Base-by-base conservation (phyloP, 2,113 vertebrate species). In the Lampris megalopsis region DNA sequence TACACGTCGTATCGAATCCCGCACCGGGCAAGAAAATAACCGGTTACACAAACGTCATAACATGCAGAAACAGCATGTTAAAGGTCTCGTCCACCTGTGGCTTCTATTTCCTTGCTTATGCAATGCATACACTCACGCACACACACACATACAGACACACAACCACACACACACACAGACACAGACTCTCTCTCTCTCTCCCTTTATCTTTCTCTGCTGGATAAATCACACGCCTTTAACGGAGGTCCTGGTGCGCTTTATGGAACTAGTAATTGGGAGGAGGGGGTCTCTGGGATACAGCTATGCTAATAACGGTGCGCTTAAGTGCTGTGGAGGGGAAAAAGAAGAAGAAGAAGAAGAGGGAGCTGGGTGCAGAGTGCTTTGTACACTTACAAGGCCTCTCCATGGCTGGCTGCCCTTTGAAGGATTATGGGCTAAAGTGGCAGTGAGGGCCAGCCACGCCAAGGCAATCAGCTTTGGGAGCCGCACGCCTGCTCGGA, bases 371-470 rank as follows among this genome's bases (percentile, higher is more conserved):
- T 69, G 82, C 63, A 80, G 71, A 75, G 80, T 77, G 70, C 76
- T 87, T 80, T 79, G 75, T 82, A 63, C 81, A 75, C 78, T 89
- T 84, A 81, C 78, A 84, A 63, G 75, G 65, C 71, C 75, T 79
- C 68, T 79, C 73, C 74, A 58, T 89, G 75, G 64, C 61, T 77
- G 63, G 68, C 76, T 86, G 41, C 83, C 80, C 84, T 81, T 83
- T 88, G 68, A 81, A 88, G 88, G 81, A 84, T 87, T 83, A 81
- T 77, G 70, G 71, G 54, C 78, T 81, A 71, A 87, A 88, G 79
- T 82, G 85, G 73, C 65, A 63, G 76, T 59, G 62, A 79, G 65
- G 66, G 38, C 74, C 53, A 73, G 62, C 60, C 75, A 81, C 83
- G 80, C 76, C 81, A 73, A 82, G 75, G 82, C 77, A 85, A 83